Base-by-base conservation (phyloP, 2,797 vertebrate genomes). In the Hephaestus fuliginosus region DNA sequence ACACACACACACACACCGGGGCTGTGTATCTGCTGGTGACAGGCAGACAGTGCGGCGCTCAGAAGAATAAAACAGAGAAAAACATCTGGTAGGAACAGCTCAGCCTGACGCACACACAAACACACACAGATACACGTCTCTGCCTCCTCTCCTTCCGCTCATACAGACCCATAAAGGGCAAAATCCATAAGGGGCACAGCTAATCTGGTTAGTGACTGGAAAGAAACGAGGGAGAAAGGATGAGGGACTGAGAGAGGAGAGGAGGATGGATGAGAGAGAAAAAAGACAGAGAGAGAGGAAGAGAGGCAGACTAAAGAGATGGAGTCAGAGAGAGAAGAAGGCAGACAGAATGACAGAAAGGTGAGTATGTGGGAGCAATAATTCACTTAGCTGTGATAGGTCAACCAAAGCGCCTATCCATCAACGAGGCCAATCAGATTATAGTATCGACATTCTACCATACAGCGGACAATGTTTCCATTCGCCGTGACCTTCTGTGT, bases 351-450 rank as follows among this genome's bases (percentile, higher is more conserved):
- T 79, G 82, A 91, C 88, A 77, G 77, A 92, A 91, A 92, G 91
- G 91, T 92, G 88, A 92, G 89, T 88, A 88, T 87, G 90, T 93
- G 86, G 90, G 82, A 78, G 84, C 88, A 88, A 89, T 93, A 91
- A 94, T 93, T 93, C 81, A 90, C 85, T 94, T 94, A 93, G 77
- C 87, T 91, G 80, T 91, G 89, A 94, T 91, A 93, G 92, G 93
- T 93, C 94, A 93, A 93, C 88, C 88, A 89, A 91, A 89, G 87
- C 80, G 44, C 85, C 89, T 62, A 93, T 94, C 91, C 92, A 90
- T 95, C 93, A 93, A 64, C 73, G 44, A 11, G 78, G 66, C 92
- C 92, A 94, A 95, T 95, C 80, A 84, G 93, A 94, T 95, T 94
- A 93, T 14, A 55, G 91, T 84, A 94, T 94, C 79, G 92, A 94